A percentile compares a stretch with the other conserved stretches of the same genome.
phyloP scores from a whole-genome alignment of 2,888 invertebrate genomes.

The Phyto melanocephala region DNA sequence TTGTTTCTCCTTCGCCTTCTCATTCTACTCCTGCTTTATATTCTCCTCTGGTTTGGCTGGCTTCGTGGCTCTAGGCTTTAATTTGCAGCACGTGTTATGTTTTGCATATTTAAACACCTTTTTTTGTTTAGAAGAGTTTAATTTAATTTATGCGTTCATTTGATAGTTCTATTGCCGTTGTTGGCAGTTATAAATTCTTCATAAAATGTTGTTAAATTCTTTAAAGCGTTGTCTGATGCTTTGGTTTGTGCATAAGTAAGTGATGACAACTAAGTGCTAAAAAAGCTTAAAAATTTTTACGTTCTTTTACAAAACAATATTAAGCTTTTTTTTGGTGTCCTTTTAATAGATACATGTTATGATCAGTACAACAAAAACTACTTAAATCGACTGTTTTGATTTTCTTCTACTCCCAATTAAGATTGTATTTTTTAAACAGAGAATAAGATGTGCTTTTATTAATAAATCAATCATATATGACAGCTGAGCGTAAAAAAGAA shows the following conservation, averaged over 20 bases:
- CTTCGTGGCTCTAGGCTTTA: conserved; percentile 14
- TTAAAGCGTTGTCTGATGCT: not conserved
- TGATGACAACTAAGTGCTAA: too few relatives aligned
- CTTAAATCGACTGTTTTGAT: too few relatives aligned
- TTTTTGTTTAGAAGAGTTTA: not conserved
- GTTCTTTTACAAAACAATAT: too few relatives aligned
- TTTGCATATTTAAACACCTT: conserved; percentile 39
- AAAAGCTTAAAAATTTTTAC: too few relatives aligned
- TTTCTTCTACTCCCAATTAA: too few relatives aligned
- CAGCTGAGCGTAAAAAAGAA: too few relatives aligned
- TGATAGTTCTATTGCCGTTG: not conserved
- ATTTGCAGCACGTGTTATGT: conserved; percentile 29
- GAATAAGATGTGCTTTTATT: too few relatives aligned
- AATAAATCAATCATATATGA: too few relatives aligned
- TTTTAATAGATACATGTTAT: too few relatives aligned
- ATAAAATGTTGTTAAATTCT: conserved; percentile 23
- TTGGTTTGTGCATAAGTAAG: not conserved
- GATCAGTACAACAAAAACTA: too few relatives aligned
- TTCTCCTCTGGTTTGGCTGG: not conserved
- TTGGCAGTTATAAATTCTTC: not conserved
- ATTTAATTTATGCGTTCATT: conserved; percentile 7
- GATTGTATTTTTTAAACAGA: too few relatives aligned
- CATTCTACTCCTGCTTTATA: not conserved
- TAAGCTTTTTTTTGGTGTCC: too few relatives aligned
- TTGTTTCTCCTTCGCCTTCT: not conserved